These are phyloP conservation scores for Diplolepis rosae DNA, from an alignment of 2,888 invertebrate species.

Conservation along the genomic window DNA sequence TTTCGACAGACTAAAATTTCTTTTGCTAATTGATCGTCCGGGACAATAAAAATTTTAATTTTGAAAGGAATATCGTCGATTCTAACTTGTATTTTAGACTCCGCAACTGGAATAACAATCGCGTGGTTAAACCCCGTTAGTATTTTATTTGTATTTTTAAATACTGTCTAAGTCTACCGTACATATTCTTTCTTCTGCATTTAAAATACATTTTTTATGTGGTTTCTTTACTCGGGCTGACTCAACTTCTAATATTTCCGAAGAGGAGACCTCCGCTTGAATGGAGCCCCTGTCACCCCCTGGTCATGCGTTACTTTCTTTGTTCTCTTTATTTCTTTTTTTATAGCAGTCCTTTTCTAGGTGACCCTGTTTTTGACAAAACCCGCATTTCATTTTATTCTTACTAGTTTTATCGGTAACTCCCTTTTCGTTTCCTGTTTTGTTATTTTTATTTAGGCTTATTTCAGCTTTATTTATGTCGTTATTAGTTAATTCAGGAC, in stretches of 20 bases:
- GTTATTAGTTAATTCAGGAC: not conserved
- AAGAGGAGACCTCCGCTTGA: not conserved
- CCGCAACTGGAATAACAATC: slow-evolving; percentile 37
- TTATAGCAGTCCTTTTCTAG: slow-evolving; percentile 33
- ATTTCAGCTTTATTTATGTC: not conserved
- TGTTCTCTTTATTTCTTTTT: slow-evolving; percentile 12
- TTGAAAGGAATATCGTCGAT: slow-evolving; percentile 43
- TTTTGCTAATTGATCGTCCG: slow-evolving; percentile 39
- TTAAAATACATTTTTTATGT: slow-evolving; percentile 36
- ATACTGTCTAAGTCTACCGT: slow-evolving; percentile 45
- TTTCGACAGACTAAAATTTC: slow-evolving; percentile 46
- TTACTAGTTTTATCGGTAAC: not conserved
- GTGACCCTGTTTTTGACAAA: slow-evolving; percentile 39
- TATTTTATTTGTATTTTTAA: slow-evolving; percentile 34
- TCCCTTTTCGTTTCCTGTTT: not conserved
- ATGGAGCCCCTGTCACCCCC: not conserved
- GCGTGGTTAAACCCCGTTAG: slow-evolving; percentile 45
- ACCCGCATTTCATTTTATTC: slow-evolving; percentile 1
- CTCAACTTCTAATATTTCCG: slow-evolving; percentile 19
- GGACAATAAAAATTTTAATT: slow-evolving; percentile 41
- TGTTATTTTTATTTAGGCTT: slow-evolving; percentile 15
- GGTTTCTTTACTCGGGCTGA: slow-evolving; percentile 35
- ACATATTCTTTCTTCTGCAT: slow-evolving; percentile 34
- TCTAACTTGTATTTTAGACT: slow-evolving; percentile 33
- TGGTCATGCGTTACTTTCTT: slow-evolving; percentile 30